Evolutionary conservation across 2,113 vertebrate genomes (phyloP), one percentile per base, ranked within the genome.

Genomic region (Oostethus manadensis): DNA sequence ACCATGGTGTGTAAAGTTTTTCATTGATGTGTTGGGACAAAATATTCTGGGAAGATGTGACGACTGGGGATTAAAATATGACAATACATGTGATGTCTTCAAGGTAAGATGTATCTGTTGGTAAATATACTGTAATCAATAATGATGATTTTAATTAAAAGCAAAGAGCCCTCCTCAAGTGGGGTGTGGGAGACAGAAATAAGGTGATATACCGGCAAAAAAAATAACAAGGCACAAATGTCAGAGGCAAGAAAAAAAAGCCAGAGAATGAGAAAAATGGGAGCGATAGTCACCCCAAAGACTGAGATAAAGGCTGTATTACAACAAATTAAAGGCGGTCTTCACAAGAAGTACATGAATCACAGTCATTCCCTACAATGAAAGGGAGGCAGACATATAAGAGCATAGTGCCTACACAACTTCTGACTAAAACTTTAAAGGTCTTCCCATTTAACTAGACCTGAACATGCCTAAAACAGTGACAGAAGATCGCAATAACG

Each of bases 321-420:
- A 95, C 93, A 93, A 90, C 91, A 94, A 96, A 96, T 96, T 94
- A 97, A 96, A 94, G 93, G 92, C 92, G 90, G 90, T 83, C 91
- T 92, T 92, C 91, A 91, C 88, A 89, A 88, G 89, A 89, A 90
- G 91, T 92, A 94, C 94, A 97, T 97, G 94, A 95, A 95, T 98
- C 93, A 94, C 91, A 91, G 90, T 94, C 62, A 93, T 92, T 56
- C 92, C 91, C 91, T 92, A 89, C 90, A 89, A 88, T 86, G 89
- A 90, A 88, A 86, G 78, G 58, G 55, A 50, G 89, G 87, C 85
- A 80, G 76, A 88, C 86, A 94, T 91, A 94, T 93, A 94, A 91
- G 90, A 64, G 70, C 92, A 92, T 89, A 92, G 91, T 91, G 91
- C 90, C 90, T 88, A 88, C 93, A 88, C 88, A 89, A 18, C 23